These are phyloP conservation scores for Brachypodius melanocephalos DNA, from an alignment of 2,113 vertebrate genomes.

Conservation along the genomic window DNA sequence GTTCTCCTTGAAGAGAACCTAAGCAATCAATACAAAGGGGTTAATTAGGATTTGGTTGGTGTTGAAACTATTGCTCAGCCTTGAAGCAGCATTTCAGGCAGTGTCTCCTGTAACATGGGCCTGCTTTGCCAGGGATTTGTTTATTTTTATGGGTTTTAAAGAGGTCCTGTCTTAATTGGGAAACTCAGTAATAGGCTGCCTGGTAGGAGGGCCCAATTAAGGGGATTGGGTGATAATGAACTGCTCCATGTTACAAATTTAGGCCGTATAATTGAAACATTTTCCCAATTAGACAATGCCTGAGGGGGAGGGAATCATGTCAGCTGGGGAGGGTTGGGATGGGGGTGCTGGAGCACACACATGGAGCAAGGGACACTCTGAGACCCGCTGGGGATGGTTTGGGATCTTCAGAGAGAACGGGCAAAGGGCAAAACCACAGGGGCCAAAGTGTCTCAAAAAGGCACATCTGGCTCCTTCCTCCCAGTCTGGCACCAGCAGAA, in stretches of 20 bases:
- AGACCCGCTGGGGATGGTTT: not conserved
- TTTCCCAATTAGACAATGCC: slow-evolving; percentile 8
- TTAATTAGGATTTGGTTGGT: not conserved
- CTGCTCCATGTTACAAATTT: not conserved
- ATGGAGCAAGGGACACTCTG: not conserved
- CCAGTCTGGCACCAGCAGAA: not conserved
- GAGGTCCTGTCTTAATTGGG: not conserved
- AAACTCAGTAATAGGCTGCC: not conserved
- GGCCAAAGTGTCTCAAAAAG: not conserved
- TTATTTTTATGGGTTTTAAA: not conserved
- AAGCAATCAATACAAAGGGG: not conserved
- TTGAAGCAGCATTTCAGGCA: not conserved
- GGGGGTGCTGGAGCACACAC: not conserved
- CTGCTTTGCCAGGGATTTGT: not conserved
- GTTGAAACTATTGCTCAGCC: not conserved
- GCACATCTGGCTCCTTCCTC: not conserved
- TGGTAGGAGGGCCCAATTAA: slow-evolving; percentile 32
- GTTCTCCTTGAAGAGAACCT: not conserved
- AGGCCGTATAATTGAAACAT: not conserved
- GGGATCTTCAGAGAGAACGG: not conserved
- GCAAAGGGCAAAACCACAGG: not conserved
- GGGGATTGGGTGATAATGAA: not conserved
- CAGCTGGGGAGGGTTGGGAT: not conserved
- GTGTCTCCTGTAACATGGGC: not conserved
- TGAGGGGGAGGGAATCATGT: not conserved